Evolutionary conservation across 2,888 invertebrate species (phyloP).

Genomic region (Thalpophila matura): DNA sequence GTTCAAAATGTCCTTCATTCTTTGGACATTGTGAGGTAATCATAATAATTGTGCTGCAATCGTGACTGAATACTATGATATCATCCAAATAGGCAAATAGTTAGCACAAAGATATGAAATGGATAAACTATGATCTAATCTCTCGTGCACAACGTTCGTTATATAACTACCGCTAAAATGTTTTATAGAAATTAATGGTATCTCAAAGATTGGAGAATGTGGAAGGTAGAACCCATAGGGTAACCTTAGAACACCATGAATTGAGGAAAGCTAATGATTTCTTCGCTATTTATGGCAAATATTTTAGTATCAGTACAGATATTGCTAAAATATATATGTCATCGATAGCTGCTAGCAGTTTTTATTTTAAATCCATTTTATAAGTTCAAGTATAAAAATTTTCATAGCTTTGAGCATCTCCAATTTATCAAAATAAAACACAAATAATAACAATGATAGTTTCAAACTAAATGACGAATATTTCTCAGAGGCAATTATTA

Average conservation of each 20-base stretch:
- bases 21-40: slow-evolving; percentile 38
- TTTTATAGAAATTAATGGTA: slow-evolving; percentile 61
- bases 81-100: slow-evolving; percentile 57
- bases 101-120: slow-evolving; percentile 69
- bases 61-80: slow-evolving; percentile 44
- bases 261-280: slow-evolving; percentile 75
- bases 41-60: slow-evolving; percentile 43
- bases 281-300: slow-evolving; percentile 65
- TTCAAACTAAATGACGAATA: neutral
- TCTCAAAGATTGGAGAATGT: slow-evolving; percentile 58
- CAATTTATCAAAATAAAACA: neutral
- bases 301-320: slow-evolving; percentile 36
- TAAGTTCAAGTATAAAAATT: slow-evolving; percentile 63
- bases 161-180: slow-evolving; percentile 62
- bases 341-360: slow-evolving; percentile 48
- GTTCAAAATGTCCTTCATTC: slow-evolving; percentile 39
- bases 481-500: neutral
- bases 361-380: slow-evolving; percentile 62
- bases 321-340: slow-evolving; percentile 27
- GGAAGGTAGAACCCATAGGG: slow-evolving; percentile 66
- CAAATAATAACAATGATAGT: neutral
- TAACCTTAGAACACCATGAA: slow-evolving; percentile 70
- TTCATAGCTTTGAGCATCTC: neutral
- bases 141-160: slow-evolving; percentile 68
- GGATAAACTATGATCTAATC: slow-evolving; percentile 58